Conservation (phyloP, 2,888 invertebrate species). For the Amaurobius ferox region DNA sequence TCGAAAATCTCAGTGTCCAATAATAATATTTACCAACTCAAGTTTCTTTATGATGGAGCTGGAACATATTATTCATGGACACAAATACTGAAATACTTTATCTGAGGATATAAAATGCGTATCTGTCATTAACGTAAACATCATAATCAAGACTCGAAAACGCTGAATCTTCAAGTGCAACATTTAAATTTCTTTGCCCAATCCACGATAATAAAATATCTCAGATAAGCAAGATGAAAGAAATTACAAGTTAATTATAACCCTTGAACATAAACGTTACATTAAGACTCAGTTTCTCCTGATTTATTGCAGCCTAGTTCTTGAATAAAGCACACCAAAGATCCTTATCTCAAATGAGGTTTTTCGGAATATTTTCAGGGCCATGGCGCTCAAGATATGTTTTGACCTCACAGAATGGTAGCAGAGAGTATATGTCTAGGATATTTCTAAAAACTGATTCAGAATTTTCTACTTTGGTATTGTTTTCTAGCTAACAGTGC, state of each 20-base stretch:
- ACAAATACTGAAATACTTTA: no score
- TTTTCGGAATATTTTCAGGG: background rate
- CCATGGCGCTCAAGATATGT: background rate
- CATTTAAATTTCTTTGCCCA: no score
- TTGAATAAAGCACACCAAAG: background rate
- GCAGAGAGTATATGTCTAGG: background rate
- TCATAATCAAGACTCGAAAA: no score
- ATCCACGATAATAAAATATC: background rate
- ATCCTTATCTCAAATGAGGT: background rate
- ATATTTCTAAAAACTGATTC: background rate
- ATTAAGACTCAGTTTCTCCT: background rate
- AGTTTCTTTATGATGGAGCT: no score
- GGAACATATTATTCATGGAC: no score
- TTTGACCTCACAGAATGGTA: background rate
- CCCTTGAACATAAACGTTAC: no score
- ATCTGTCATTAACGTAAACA: no score
- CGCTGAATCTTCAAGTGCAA: no score
- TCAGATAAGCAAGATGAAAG: background rate
- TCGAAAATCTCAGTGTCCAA: no score
- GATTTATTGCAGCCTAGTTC: background rate
- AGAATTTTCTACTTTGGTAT: background rate
- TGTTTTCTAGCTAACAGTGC: background rate
- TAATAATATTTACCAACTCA: no score
- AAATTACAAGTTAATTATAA: background rate
- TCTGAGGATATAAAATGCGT: no score